Evolutionary conservation across 2,888 invertebrate genomes (phyloP), one percentile per base, ranked within the genome.

Genomic region (Pristionchus maxplancki): DNA sequence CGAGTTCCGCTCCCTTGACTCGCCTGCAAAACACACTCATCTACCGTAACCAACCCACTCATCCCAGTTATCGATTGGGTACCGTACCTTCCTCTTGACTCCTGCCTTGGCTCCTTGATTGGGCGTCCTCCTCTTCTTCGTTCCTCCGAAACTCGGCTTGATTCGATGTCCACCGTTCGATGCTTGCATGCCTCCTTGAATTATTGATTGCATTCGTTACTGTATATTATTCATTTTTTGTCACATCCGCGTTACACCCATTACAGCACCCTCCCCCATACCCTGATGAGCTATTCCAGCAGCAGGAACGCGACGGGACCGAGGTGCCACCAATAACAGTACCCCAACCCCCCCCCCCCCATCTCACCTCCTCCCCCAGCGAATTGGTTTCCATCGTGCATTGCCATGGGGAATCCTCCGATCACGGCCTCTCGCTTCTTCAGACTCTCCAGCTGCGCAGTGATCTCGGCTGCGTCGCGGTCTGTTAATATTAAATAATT

Each of bases 391-490:
- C 20, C 24, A n/a, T 24, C 34, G 9, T 64, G 31, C 37, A 53
- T 53, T 9, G 53, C 53, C 31, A 85, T 50, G 31, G 91, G 89
- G 48, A 91, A 91, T 48, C 91, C 91, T 24, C 91, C 91, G 74
- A 90, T 88, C 34, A 90, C 90, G 8, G 87, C 50, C 40, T 92
- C 91, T 82, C 90, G 88, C 24, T 90, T 89, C 89, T 92, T 92
- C 90, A 93, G 74, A 48, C 89, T 90, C 58, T 91, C 91, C 67
- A 93, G 71, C 37, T 92, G 91, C 24, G 89, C 88, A 1, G 89
- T 85, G 71, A 93, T 93, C 83, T 93, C 93, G 6, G 84, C 89
- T 17, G 91, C 90, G 37, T 93, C 93, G 20, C 92, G 89, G 37
- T 90, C 92, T 92, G 84, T 40, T 3, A 28, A 15, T 48, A 9